Evolutionary conservation across 1,140 invertebrate species (phyloP).

Genomic region (Gonioctena quinquepunctata): DNA sequence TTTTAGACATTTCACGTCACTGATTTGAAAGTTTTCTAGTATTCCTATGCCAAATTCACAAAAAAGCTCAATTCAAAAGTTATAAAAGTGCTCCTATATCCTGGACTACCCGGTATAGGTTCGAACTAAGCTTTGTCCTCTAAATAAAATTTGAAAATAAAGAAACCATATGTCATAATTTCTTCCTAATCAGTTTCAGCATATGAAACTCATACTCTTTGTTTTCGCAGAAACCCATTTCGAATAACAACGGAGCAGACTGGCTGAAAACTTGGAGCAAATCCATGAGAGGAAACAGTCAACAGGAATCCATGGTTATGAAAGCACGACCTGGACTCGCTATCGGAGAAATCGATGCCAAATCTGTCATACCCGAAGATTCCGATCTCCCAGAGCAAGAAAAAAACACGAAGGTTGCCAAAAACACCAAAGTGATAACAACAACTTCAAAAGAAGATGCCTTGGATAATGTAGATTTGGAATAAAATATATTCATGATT

Average conservation of each 20-base stretch:
- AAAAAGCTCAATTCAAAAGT: too few species aligned
- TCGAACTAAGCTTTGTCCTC: too few species aligned
- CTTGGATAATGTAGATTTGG: constrained; percentile 23
- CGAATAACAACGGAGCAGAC: constrained; percentile 29
- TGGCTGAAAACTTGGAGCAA: constrained; percentile 47
- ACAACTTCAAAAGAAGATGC: constrained; percentile 28
- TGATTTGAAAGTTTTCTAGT: too few species aligned
- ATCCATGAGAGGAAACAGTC: constrained; percentile 10
- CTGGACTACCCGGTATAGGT: too few species aligned
- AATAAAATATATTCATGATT: not conserved
- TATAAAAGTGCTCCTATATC: too few species aligned
- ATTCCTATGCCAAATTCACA: too few species aligned
- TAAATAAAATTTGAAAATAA: too few species aligned
- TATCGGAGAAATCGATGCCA: constrained; percentile 53
- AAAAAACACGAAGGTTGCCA: constrained; percentile 11
- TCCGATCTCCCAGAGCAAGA: not conserved
- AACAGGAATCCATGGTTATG: not conserved
- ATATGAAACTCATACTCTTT: too few species aligned
- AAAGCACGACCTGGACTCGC: constrained; percentile 40
- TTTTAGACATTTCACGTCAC: too few species aligned
- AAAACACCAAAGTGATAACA: constrained; percentile 11
- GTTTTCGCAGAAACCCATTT: constrained; percentile 23
- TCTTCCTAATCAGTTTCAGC: too few species aligned
- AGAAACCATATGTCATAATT: too few species aligned
- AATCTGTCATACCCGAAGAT: constrained; percentile 44